Conservation (phyloP, 2,888 invertebrate genomes). For the Dorcus parallelipipedus region DNA sequence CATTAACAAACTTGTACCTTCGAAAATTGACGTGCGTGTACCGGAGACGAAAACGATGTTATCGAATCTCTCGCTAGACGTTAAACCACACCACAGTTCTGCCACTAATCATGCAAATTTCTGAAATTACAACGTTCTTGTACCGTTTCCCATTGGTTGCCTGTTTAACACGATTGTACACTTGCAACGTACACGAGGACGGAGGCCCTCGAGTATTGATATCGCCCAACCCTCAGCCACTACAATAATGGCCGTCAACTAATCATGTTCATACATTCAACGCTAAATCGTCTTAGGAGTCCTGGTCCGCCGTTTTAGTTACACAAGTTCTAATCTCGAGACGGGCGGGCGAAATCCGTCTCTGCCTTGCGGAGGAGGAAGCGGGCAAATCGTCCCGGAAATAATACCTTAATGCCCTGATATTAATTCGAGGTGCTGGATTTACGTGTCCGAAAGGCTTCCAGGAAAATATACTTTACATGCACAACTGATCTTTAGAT, state of each 20-base stretch:
- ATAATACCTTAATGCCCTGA: neutral
- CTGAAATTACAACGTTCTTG: slow-evolving; percentile 13
- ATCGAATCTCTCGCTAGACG: slow-evolving; percentile 1
- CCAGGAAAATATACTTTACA: too few relatives aligned
- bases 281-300: neutral
- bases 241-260: neutral
- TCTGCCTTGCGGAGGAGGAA: neutral
- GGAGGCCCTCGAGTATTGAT: slow-evolving; percentile 7
- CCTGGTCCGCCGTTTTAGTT: neutral
- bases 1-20: too few relatives aligned
- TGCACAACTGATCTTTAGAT: too few relatives aligned
- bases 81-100: slow-evolving; percentile 1
- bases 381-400: neutral
- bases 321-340: neutral
- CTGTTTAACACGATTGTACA: slow-evolving; percentile 15
- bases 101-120: slow-evolving; percentile 17
- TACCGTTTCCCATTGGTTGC: slow-evolving; percentile 9
- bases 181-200: slow-evolving; percentile 8
- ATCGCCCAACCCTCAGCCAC: neutral
- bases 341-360: neutral
- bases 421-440: neutral
- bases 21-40: too few relatives aligned
- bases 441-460: too few relatives aligned
- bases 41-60: neutral
- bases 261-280: neutral